Percentiles rank a stretch among this genome's conserved stretches.
Evolutionary conservation across 2,113 vertebrate species (phyloP).

Genomic region (Taxidea taxus): DNA sequence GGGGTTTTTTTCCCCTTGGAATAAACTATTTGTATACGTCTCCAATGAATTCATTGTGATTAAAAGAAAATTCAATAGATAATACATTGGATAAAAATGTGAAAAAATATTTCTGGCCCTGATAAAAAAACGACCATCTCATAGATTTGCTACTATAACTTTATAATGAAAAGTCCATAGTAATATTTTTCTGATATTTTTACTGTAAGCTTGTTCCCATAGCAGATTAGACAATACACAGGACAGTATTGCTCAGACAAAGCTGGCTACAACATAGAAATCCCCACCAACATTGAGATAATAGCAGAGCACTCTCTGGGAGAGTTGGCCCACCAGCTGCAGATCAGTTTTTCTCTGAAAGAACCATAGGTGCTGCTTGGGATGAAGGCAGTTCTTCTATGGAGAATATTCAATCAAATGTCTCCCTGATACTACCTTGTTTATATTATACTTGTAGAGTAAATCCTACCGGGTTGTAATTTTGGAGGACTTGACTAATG

Average conservation of each 20-base stretch:
- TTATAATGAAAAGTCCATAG: not conserved
- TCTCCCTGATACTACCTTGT: not conserved
- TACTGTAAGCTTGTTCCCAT: not conserved
- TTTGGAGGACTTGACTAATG: not conserved
- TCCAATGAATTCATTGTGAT: not conserved
- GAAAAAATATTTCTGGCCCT: not conserved
- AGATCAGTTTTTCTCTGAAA: not conserved
- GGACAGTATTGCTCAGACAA: not conserved
- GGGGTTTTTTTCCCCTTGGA: not conserved
- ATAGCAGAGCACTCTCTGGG: not conserved
- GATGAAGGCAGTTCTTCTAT: not conserved
- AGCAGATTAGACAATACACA: not conserved
- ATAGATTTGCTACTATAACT: not conserved
- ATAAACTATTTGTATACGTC: not conserved
- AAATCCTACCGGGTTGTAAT: not conserved
- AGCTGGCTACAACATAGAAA: not conserved
- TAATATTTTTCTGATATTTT: not conserved
- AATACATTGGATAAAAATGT: not conserved
- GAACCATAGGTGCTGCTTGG: fast-evolving
- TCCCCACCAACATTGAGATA: not conserved
- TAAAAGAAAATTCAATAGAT: not conserved
- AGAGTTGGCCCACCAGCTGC: not conserved
- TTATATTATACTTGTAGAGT: not conserved
- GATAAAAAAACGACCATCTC: not conserved
- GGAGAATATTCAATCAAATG: not conserved